These are phyloP conservation scores for Microhierax caerulescens DNA, from an alignment of 2,797 vertebrate species.

Conservation along the genomic window DNA sequence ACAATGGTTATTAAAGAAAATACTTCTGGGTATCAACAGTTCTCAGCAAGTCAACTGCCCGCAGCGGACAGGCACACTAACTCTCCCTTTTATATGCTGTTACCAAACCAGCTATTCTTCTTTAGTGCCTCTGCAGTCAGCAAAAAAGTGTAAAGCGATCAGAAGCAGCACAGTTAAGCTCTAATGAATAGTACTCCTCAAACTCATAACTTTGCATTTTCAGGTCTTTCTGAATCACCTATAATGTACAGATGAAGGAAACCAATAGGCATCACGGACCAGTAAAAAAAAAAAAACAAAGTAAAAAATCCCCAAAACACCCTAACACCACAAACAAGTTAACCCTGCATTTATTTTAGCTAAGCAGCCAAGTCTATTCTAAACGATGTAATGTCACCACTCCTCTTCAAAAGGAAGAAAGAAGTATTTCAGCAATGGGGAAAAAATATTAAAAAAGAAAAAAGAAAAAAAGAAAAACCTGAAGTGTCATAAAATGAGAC, in stretches of 20 bases:
- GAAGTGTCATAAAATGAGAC: neutral
- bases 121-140: slow-evolving; percentile 11
- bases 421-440: neutral
- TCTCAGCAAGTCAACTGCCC: neutral
- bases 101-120: slow-evolving; percentile 57
- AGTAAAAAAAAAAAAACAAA: neutral
- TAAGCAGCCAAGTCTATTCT: neutral
- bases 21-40: neutral
- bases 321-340: neutral
- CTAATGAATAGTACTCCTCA: neutral
- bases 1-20: neutral
- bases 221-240: slow-evolving; percentile 15
- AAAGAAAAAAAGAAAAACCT: neutral
- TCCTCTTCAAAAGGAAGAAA: neutral
- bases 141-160: neutral
- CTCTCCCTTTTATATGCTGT: neutral
- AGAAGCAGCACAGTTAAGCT: neutral
- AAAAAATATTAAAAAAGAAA: rapidly evolving
- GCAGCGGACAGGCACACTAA: neutral
- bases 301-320: no score
- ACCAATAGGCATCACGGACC: neutral
- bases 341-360: neutral
- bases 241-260: neutral
- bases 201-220: slow-evolving; percentile 13
- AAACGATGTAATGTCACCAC: neutral